These are phyloP conservation scores for Strigops habroptila DNA, from an alignment of 2,113 vertebrate species.

Conservation along the genomic window DNA sequence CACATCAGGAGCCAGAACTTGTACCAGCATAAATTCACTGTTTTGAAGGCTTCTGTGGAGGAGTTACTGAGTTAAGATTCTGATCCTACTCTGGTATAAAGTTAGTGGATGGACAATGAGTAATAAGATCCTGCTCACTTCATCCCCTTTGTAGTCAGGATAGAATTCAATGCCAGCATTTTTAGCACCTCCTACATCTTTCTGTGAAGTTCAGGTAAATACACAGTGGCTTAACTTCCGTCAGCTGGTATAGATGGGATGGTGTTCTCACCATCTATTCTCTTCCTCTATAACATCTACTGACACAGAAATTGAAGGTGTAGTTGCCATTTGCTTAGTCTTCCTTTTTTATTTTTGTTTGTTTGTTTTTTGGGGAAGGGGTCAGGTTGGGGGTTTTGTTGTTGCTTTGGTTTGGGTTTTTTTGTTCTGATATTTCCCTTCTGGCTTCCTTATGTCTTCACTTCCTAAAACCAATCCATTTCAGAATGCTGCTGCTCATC, in stretches of 20 bases:
- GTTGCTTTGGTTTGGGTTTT: background rate
- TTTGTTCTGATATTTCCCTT: background rate
- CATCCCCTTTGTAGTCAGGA: background rate
- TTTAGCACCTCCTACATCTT: background rate
- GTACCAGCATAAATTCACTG: background rate
- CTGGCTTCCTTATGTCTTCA: background rate
- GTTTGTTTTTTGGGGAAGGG: background rate
- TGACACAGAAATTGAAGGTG: background rate
- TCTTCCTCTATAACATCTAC: background rate
- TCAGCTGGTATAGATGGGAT: background rate
- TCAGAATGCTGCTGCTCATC: background rate
- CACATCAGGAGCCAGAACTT: background rate
- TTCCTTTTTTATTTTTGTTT: background rate
- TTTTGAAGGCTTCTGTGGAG: background rate
- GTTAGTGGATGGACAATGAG: background rate
- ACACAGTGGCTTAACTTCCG: background rate
- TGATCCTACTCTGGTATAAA: background rate
- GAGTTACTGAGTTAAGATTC: background rate
- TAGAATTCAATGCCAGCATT: background rate
- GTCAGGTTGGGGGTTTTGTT: background rate
- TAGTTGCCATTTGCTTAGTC: background rate
- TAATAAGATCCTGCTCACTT: background rate
- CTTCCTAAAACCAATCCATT: background rate
- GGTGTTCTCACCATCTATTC: background rate
- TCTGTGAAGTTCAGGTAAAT: background rate